Evolutionary conservation across 2,888 invertebrate species (phyloP).

Genomic region (Xylota sylvarum): DNA sequence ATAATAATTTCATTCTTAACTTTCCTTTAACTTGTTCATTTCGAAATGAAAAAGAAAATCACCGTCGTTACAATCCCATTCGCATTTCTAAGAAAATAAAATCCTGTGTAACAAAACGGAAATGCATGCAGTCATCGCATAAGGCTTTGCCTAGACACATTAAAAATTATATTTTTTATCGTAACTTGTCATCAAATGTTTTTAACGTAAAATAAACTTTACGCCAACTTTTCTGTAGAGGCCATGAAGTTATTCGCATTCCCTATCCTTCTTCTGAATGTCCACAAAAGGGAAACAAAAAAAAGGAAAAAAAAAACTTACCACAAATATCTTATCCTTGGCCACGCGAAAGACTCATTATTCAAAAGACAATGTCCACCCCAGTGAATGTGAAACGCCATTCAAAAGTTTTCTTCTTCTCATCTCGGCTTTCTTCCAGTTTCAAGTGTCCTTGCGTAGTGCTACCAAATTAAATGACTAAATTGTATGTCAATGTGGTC

Average conservation of each 20-base stretch:
- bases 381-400: slow-evolving; percentile 2
- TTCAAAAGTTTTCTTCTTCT: slow-evolving; percentile 15
- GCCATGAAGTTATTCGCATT: slow-evolving; percentile 33
- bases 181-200: slow-evolving; percentile 53
- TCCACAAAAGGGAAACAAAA: neutral
- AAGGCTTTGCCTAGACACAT: slow-evolving; percentile 44
- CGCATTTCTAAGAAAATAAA: neutral
- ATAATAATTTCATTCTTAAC: no score
- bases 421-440: neutral
- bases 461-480: slow-evolving; percentile 23
- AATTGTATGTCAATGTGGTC: slow-evolving; percentile 25
- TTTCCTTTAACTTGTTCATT: no score
- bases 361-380: slow-evolving; percentile 51
- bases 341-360: slow-evolving; percentile 59
- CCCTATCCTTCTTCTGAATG: slow-evolving; percentile 10
- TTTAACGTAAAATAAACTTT: slow-evolving; percentile 39
- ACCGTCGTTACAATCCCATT: no score
- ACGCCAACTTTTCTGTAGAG: slow-evolving; percentile 16
- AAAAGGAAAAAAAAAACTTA: slow-evolving; percentile 15
- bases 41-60: no score
- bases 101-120: slow-evolving; percentile 9
- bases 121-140: slow-evolving; percentile 45
- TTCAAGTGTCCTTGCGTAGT: slow-evolving; percentile 27
- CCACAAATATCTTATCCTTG: slow-evolving; percentile 56
- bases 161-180: slow-evolving; percentile 41